phyloP scores from a whole-genome alignment of 2,888 invertebrate genomes.

The Synergus japonicus region DNA sequence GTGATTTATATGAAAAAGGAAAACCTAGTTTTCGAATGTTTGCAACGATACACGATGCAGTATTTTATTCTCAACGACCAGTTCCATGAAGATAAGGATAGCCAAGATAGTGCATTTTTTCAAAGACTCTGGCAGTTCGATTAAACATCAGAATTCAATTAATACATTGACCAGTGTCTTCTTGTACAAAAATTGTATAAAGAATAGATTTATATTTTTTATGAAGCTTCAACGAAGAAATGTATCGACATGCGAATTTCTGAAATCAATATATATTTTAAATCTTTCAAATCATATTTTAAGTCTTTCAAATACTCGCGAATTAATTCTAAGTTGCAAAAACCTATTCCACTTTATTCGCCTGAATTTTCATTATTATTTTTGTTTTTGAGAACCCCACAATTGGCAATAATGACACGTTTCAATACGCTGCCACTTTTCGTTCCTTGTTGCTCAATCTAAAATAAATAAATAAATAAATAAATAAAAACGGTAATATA shows the following conservation, averaged over 20 bases:
- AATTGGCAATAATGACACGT: constrained; percentile 66
- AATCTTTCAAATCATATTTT: too few relatives aligned
- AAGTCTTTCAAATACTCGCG: too few relatives aligned
- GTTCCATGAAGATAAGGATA: constrained; percentile 30
- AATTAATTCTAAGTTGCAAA: too few relatives aligned
- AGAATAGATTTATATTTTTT: constrained; percentile 34
- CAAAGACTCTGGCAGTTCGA: constrained; percentile 12
- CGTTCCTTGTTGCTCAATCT: constrained; percentile 69
- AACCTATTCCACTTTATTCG: neutral
- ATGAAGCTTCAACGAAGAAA: constrained; percentile 26
- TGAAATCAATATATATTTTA: constrained; percentile 10
- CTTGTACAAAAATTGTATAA: constrained; percentile 38
- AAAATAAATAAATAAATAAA: constrained; percentile 44
- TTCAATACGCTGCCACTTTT: constrained; percentile 67
- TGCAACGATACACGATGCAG: constrained; percentile 83
- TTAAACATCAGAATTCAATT: neutral
- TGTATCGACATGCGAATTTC: neutral
- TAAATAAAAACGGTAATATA: neutral
- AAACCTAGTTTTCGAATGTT: constrained; percentile 78
- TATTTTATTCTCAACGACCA: constrained; percentile 75
- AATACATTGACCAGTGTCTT: constrained; percentile 18
- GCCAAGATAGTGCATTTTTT: constrained; percentile 18
- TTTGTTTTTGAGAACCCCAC: constrained; percentile 62
- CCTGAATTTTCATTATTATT: constrained; percentile 20
- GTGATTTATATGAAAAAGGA: constrained; percentile 68